Evolutionary conservation across 1,140 invertebrate species (phyloP).

Genomic region (Apis dorsata): DNA sequence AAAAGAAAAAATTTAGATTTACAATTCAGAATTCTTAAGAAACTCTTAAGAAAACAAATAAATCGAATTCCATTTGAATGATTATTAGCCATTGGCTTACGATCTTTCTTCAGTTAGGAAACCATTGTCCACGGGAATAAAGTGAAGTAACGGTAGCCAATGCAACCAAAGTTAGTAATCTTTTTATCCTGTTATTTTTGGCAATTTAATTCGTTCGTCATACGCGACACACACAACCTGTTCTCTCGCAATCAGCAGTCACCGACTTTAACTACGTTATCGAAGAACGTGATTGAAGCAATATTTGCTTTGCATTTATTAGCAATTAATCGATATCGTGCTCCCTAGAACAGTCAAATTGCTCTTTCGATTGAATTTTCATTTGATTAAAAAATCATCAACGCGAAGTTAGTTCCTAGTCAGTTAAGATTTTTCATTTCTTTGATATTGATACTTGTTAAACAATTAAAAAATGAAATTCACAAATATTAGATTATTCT

Average conservation of each 20-base stretch:
- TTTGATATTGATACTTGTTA: background rate
- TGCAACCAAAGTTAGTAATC: conserved; percentile 36
- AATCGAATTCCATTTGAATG: conserved; percentile 44
- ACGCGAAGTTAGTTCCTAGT: background rate
- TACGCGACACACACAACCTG: conserved; percentile 29
- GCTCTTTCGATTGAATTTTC: conserved; percentile 51
- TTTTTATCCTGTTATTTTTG: conserved; percentile 64
- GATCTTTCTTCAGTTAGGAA: conserved; percentile 32
- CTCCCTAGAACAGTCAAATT: conserved; percentile 39
- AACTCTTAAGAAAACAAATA: background rate
- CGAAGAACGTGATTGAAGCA: conserved; percentile 65
- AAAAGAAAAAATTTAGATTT: background rate
- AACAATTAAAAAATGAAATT: too few species aligned
- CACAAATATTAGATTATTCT: too few species aligned
- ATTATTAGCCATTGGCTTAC: conserved; percentile 49
- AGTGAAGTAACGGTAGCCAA: background rate
- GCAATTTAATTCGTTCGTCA: conserved; percentile 60
- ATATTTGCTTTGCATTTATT: conserved; percentile 64
- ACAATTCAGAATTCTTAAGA: too few species aligned
- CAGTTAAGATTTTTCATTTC: too few species aligned
- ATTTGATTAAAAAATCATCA: conserved; percentile 38
- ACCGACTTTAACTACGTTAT: conserved; percentile 61
- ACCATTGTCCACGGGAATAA: conserved; percentile 39
- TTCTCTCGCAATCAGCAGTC: conserved; percentile 63
- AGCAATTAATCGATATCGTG: conserved; percentile 60